Evolutionary conservation across 2,797 vertebrate genomes (phyloP), one percentile per base, ranked within the genome.

Genomic region (Chromis chromis): DNA sequence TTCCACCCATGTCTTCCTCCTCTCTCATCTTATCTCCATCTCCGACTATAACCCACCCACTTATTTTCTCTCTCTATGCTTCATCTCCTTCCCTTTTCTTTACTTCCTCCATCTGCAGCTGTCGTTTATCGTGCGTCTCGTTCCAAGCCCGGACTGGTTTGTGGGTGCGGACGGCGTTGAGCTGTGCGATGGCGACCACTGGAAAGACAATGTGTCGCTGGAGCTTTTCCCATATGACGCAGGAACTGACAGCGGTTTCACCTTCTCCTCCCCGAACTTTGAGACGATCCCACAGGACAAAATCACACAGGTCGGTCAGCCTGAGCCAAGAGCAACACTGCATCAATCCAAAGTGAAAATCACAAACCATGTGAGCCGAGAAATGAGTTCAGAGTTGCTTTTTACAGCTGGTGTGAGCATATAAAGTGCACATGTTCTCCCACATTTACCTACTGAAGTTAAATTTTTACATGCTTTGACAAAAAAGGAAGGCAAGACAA

Each of bases 111-210:
- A 46, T 86, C 78, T 70, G 25, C 89, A 99, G 98, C 93, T 99
- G 78, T 98, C 98, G 0, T 96, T 99, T 63, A 95, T 97, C 1
- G 96, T 97, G 42, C 94, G 96, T 21, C 93, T 99, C 6, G 93
- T 99, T 70, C 98, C 98, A 5, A 99, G 98, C 76, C 97, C 98
- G 0, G 98, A 99, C 92, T 99, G 98, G 98, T 99, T 99, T 80
- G 96, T 99, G 84, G 98, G 98, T 1, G 81, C 95, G 63, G 96
- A 98, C 88, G 96, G 95, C 66, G 61, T 99, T 58, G 95, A 96
- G 74, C 94, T 99, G 56, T 99, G 98, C 33, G 94, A 96, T 1
- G 95, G 96, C 5, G 92, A 94, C 61, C 92, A 79, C 33, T 99
- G 98, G 98, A 95, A 94, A 85, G 95, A 98, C 6, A 95, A 91